Conservation (phyloP, 2,113 vertebrate genomes). For the Nansenia antarctica region DNA sequence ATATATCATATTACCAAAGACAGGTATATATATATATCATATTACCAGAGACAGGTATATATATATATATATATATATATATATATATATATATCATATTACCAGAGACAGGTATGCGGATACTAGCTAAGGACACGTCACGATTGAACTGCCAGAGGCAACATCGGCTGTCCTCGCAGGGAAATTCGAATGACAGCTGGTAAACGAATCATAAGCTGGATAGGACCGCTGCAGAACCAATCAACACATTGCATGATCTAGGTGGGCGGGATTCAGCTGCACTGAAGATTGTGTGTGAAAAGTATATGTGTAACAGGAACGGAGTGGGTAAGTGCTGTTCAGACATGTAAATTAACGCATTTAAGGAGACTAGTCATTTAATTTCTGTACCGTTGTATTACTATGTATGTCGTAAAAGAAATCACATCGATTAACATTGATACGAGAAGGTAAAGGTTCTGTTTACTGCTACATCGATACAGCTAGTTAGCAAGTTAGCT, state of each 20-base stretch:
- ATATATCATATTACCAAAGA: too few relatives aligned
- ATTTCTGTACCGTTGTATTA: neutral
- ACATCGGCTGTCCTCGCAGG: neutral
- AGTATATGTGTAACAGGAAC: constrained; percentile 59
- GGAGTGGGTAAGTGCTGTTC: constrained; percentile 64
- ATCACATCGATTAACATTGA: neutral
- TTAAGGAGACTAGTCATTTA: neutral
- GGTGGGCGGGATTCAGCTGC: constrained; percentile 40
- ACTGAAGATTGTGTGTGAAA: constrained; percentile 58
- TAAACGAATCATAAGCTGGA: constrained; percentile 50
- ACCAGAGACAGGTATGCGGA: too few relatives aligned
- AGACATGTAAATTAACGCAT: constrained; percentile 22
- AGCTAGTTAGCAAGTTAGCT: constrained; percentile 13
- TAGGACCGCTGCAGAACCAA: constrained; percentile 49
- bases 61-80: too few relatives aligned
- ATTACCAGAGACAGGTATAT: too few relatives aligned
- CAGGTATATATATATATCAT: too few relatives aligned
- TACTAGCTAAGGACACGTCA: constrained; percentile 85
- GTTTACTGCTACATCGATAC: constrained; percentile 16
- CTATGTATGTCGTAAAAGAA: neutral
- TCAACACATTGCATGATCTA: constrained; percentile 11
- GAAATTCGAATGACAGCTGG: constrained; percentile 42
- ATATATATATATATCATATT: too few relatives aligned
- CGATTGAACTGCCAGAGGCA: constrained; percentile 45
- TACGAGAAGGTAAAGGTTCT: neutral